These are phyloP conservation scores for Temnothorax curvispinosus DNA, from an alignment of 1,140 invertebrate genomes.

Conservation along the genomic window DNA sequence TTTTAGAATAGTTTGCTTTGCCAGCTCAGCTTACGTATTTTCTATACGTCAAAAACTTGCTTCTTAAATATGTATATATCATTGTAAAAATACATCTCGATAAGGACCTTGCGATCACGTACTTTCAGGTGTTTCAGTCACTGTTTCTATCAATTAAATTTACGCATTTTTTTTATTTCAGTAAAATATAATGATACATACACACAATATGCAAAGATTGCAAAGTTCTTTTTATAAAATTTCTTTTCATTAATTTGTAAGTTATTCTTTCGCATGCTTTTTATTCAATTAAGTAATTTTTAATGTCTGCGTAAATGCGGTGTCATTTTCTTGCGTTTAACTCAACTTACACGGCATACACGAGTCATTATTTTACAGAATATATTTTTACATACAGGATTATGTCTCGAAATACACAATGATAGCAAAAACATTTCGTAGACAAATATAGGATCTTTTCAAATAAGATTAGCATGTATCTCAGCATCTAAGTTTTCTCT, in stretches of 20 bases:
- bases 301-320: not conserved
- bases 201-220: not conserved
- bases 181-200: not conserved
- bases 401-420: not conserved
- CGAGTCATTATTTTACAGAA: not conserved
- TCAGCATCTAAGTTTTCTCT: not conserved
- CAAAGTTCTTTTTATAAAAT: not conserved
- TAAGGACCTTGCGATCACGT: not conserved
- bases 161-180: not conserved
- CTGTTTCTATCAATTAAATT: not conserved
- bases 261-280: not conserved
- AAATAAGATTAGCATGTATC: constrained; percentile 18
- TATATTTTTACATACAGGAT: not conserved
- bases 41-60: not conserved
- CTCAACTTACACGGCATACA: not conserved
- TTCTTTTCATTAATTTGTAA: not conserved
- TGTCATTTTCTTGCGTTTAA: not conserved
- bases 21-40: not conserved
- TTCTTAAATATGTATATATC: not conserved
- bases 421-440: constrained; percentile 6
- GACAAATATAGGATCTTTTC: not conserved
- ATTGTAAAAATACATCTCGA: constrained; percentile 3
- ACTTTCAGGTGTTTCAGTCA: not conserved
- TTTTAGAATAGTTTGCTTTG: constrained; percentile 32
- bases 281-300: not conserved